Evolutionary conservation across 2,888 invertebrate species (phyloP), one percentile per base, ranked within the genome.

Genomic region (Urechis unicinctus): DNA sequence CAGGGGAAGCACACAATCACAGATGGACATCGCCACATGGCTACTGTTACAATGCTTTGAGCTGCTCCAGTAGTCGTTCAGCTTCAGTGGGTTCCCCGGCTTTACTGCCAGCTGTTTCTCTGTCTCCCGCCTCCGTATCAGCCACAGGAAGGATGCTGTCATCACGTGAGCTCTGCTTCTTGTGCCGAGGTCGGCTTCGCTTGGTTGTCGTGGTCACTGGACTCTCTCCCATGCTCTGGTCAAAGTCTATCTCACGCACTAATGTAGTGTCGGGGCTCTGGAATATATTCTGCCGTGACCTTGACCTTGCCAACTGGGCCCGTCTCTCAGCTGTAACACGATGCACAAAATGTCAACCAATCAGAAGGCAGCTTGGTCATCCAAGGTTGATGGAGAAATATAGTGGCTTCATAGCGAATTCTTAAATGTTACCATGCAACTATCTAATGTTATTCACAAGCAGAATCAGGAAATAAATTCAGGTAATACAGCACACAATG

Each of bases 241-340:
- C 69, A 59, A 74, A 72, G 50, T 68, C 68, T 31, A 75, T 75
- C 53, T 74, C 74, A n/a, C 69, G 60, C 21, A 68, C 61, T 1
- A 72, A 62, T 5, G 25, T 25, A n/a, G 21, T 31, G 3, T 29
- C 52, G n/a, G 48, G 31, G 25, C 30, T 50, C 43, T 44, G 3
- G 30, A 59, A 63, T 45, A 77, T 57, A 58, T 75, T 75, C 59
- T 70, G 69, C 56, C 93, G 81, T 29, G 92, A 93, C 66, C 93
- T 82, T 63, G 91, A 91, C 66, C 93, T 81, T 68, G 89, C 91
- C 64, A 94, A 80, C 79, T 92, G 92, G 21, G 93, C 93, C 77
- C 93, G 82, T 73, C 92, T 82, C 80, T 94, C 93, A 75, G 92
- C 93, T 89, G 81, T 6, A 72, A 67, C n/a, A n/a, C n/a, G n/a